Conservation (phyloP, 2,113 vertebrate genomes). For the Micromys minutus region DNA sequence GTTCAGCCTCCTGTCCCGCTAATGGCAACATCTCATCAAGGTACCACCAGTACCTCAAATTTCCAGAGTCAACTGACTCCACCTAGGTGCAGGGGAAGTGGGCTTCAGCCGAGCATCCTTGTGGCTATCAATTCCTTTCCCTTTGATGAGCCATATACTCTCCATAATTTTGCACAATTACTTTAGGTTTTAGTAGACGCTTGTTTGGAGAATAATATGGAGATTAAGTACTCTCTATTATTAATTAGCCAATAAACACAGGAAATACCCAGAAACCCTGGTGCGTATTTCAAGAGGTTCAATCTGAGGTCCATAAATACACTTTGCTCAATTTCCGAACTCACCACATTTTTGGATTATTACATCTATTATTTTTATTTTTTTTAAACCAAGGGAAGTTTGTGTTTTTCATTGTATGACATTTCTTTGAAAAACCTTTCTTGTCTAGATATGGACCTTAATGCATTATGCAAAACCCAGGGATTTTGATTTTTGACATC, state of each 20-base stretch:
- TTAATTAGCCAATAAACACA: conserved; percentile 68
- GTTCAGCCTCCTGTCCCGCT: accelerated
- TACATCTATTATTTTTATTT: conserved; percentile 69
- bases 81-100: background rate
- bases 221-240: conserved; percentile 70
- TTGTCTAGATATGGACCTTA: conserved; percentile 89
- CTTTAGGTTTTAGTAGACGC: conserved; percentile 75
- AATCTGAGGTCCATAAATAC: conserved; percentile 70
- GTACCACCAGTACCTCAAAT: background rate
- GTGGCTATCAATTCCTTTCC: conserved; percentile 64
- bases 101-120: conserved; percentile 8
- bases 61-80: accelerated
- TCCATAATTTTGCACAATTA: conserved; percentile 78
- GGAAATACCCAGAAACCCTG: conserved; percentile 72
- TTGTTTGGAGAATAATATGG: conserved; percentile 71
- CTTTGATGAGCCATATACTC: conserved; percentile 72
- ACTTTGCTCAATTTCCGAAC: conserved; percentile 71
- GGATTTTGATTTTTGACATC: conserved; percentile 91
- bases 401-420: conserved; percentile 87
- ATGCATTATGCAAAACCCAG: conserved; percentile 92
- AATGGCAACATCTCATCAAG: background rate
- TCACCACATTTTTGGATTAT: conserved; percentile 79
- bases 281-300: conserved; percentile 79
- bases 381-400: conserved; percentile 74
- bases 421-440: conserved; percentile 90